Percentiles rank a stretch among this genome's conserved stretches.
Conservation (phyloP, 2,113 vertebrate species). For the Gobio gobio region DNA sequence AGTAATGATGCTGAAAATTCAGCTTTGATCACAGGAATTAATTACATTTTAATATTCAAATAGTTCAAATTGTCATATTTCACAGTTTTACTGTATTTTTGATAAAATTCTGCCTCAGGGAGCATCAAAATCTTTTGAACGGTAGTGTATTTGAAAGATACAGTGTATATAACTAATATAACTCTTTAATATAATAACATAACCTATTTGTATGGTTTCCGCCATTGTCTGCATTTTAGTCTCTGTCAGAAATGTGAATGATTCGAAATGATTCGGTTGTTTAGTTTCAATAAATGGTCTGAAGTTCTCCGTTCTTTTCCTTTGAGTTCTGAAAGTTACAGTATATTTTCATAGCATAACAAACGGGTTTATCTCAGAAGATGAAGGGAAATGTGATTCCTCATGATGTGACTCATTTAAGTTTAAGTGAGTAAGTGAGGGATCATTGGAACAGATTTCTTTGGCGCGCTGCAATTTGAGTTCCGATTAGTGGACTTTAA, state of each 20-base stretch:
- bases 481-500: conserved; percentile 1
- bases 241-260: not conserved
- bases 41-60: not conserved
- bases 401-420: not conserved
- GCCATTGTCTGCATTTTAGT: not conserved
- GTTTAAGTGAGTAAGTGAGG: conserved; percentile 1
- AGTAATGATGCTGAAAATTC: not conserved
- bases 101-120: not conserved
- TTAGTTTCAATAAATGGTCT: not conserved
- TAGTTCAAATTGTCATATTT: not conserved
- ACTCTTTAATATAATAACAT: not conserved
- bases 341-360: not conserved
- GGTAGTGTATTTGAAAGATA: not conserved
- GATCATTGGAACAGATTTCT: conserved; percentile 10
- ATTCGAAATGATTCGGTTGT: not conserved
- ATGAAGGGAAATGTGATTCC: not conserved
- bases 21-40: not conserved
- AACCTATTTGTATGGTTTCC: not conserved
- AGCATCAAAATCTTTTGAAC: not conserved
- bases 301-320: not conserved
- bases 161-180: not conserved
- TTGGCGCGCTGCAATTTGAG: not conserved
- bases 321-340: not conserved
- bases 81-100: not conserved
- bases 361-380: not conserved